Conservation (phyloP, 2,888 invertebrate species). For the Orthosia gothica region DNA sequence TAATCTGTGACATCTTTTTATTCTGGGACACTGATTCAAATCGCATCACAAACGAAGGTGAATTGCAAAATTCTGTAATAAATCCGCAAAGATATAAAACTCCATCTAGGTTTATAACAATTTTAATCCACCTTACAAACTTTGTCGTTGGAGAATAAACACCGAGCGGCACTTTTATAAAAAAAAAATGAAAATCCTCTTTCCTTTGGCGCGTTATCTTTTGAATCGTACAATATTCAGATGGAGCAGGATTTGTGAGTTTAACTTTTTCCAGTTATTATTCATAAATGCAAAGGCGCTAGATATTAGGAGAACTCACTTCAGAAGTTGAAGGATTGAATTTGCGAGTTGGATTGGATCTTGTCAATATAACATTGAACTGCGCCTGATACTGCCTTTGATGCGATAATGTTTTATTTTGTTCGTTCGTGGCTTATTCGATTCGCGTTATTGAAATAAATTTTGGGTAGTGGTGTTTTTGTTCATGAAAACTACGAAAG, state of each 20-base stretch:
- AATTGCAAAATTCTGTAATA: slow-evolving; percentile 64
- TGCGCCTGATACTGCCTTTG: slow-evolving; percentile 65
- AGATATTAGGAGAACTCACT: slow-evolving; percentile 86
- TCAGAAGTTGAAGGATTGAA: slow-evolving; percentile 83
- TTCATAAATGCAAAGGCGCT: slow-evolving; percentile 90
- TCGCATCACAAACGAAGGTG: slow-evolving; percentile 50
- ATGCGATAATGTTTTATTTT: slow-evolving; percentile 67
- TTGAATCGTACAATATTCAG: slow-evolving; percentile 87
- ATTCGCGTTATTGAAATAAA: slow-evolving; percentile 28
- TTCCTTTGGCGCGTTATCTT: slow-evolving; percentile 84
- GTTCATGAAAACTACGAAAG: background rate
- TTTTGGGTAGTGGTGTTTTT: background rate
- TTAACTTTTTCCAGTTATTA: slow-evolving; percentile 89
- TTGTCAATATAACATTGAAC: slow-evolving; percentile 78
- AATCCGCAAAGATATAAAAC: slow-evolving; percentile 68
- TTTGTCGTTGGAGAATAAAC: slow-evolving; percentile 79
- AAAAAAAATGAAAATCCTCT: slow-evolving; percentile 66
- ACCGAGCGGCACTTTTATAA: slow-evolving; percentile 66
- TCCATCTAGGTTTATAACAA: slow-evolving; percentile 71
- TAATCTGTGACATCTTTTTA: slow-evolving; percentile 25
- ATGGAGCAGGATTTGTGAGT: slow-evolving; percentile 85
- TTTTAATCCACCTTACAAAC: slow-evolving; percentile 79
- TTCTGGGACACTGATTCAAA: slow-evolving; percentile 29
- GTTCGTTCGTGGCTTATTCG: slow-evolving; percentile 40
- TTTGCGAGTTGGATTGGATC: slow-evolving; percentile 79